Base-by-base conservation (phyloP, 35 echinoderm and acorn worm species). In the Lytechinus pictus region DNA sequence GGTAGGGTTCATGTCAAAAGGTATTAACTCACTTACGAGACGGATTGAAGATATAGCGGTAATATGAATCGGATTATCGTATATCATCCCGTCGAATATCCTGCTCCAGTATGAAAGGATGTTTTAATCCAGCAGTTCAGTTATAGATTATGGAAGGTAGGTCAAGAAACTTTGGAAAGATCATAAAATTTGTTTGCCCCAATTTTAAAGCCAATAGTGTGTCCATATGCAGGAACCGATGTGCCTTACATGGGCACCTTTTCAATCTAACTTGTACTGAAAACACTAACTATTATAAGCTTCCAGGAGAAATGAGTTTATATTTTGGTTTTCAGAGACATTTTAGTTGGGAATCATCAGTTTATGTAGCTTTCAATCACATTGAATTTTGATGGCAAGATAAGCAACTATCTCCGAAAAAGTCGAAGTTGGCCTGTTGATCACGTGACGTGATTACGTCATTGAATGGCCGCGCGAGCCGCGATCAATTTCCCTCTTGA, bases 401-500 rank as follows among this genome's bases (percentile, higher is more conserved):
- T 79, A 24, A 54, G 27, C 7, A 4, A 52, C 10, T 52, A 54
- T 54, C 52, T 90, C 52, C 52, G 88, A 54, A 54, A 44, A 90
- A 52, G 33, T 90, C 28, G 3, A 52, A 52, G 88, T 52, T 90
- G 88, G 52, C 88, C 88, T 14, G 27, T 90, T 51, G 52, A 44
- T 90, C 88, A 90, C 88, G 88, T 90, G 88, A 90, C 88, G 5
- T 4, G 11, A 90, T 52, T 19, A 90, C 88, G 29, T 90, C 29
- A 90, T 21, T 21, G 88, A 54, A 51, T 90, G 88, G 88, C 28
- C 88, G 9, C 28, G 27, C 88, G 16, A 90, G 52, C 29, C 28
- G 88, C 52, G 29, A 90, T 90, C 88, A 90, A 90, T 54, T 90
- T 90, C 88, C 88, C 28, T 90, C 44, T 44, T 90, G 88, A 90